Base-by-base conservation (phyloP, 2,888 invertebrate species). In the Agrochola macilenta region DNA sequence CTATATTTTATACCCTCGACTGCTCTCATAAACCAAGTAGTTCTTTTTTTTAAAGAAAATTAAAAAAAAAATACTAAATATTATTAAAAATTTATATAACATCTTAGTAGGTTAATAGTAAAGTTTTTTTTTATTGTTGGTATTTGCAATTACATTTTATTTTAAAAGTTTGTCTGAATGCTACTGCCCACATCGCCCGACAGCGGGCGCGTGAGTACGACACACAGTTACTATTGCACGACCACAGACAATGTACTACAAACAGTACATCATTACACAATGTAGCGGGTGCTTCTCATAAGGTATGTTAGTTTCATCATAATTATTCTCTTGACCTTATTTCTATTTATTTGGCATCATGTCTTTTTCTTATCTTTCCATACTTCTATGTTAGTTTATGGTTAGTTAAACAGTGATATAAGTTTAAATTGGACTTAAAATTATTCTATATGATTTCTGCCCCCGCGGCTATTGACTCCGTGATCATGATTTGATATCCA, bases 131-230 rank as follows among this genome's bases (percentile, higher is more conserved):
- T 52, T 17, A 0, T 43, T 58, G 26, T 26, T 58, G 26, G 17
- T 26, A 26, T 26, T 58, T 58, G 14, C 1, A 60, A 17, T 60
- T 17, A 60, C 17, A 60, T 8, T 58, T 58, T 17, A 26, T 26
- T 2, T 26, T 26, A 26, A 26, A 20, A 17, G 60, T 0, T 60
- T 82, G 87, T 87, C 66, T 82, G 90, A 84, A 74, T 86, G 91
- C 83, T 90, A 91, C 91, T 90, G 89, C 82, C 91, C 92, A 89
- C 91, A n/a, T 85, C 89, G 88, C 7, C 87, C 87, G 88, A 90
- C 74, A 8, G 82, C 87, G 86, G 86, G 69, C 87, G 89, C 82
- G 89, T 88, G 91, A 90, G 91, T 91, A 91, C 91, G 91, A 90
- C 89, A 88, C 65, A 84, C 86, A 69, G 57, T 78, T 57, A 23